phyloP scores from a whole-genome alignment of 1,140 invertebrate genomes.

The Nymphalis io region DNA sequence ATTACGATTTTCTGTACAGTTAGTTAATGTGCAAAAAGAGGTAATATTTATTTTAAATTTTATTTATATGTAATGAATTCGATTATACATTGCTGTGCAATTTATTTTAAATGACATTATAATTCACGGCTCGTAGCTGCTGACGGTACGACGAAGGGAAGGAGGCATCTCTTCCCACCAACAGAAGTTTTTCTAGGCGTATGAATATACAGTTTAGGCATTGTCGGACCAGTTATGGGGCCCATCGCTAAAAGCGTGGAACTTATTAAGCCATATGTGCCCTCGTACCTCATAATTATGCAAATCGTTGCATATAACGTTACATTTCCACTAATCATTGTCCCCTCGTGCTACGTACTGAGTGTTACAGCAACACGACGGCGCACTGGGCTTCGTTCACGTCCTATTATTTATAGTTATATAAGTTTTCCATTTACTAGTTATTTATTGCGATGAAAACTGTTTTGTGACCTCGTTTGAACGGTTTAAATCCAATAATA shows the following conservation, averaged over 20 bases:
- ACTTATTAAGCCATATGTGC: constrained; percentile 31
- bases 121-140: neutral
- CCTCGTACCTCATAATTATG: constrained; percentile 5
- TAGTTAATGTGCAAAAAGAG: no score
- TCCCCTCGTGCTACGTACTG: neutral
- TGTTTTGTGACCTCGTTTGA: no score
- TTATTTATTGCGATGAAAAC: no score
- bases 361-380: neutral
- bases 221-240: constrained; percentile 16
- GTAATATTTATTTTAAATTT: no score
- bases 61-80: no score
- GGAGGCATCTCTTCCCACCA: constrained; percentile 31
- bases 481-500: no score
- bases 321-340: neutral
- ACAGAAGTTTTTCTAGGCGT: constrained; percentile 36
- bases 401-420: no score
- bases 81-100: no score
- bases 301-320: neutral
- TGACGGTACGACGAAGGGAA: constrained; percentile 13
- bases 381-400: neutral
- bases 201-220: constrained; percentile 39
- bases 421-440: no score
- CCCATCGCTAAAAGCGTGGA: constrained; percentile 10
- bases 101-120: no score
- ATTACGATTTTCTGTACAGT: no score